Evolutionary conservation across 35 echinoderm and acorn worm genomes (phyloP).

Genomic region (Amphiura filiformis): DNA sequence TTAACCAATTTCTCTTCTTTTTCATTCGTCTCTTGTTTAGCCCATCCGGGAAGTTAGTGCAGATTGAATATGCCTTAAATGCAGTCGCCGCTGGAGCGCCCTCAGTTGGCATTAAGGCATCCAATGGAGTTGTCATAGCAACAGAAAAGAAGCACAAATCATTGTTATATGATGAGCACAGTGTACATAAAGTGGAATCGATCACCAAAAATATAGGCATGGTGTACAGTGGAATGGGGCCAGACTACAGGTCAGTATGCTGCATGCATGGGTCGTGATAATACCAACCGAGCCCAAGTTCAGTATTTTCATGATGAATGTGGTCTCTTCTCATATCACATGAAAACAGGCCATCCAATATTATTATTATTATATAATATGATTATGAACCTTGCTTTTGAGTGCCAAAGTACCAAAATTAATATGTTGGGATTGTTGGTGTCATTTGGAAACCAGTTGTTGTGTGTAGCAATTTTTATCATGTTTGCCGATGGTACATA

Average conservation of each 20-base stretch:
- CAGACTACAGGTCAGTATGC: conserved; percentile 85
- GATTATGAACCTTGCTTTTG: no score
- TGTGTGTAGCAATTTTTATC: no score
- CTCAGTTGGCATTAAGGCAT: conserved; percentile 94
- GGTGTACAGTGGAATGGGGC: conserved; percentile 99
- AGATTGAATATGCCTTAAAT: conserved; percentile 99
- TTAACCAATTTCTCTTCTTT: no score
- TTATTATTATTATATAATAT: no score
- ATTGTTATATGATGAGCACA: conserved; percentile 94
- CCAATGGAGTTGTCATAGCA: conserved; percentile 98
- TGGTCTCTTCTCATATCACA: no score
- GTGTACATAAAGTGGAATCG: conserved; percentile 89
- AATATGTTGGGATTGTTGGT: no score
- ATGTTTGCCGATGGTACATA: no score
- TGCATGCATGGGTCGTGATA: neutral
- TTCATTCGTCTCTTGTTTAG: conserved; percentile 21
- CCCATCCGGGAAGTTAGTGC: conserved; percentile 96
- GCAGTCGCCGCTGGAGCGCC: conserved; percentile 92
- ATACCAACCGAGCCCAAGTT: neutral
- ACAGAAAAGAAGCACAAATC: conserved; percentile 99
- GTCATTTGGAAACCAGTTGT: no score
- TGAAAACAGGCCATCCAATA: no score
- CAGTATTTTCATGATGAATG: neutral
- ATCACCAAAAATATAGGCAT: conserved; percentile 99
- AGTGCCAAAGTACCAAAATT: no score